Evolutionary conservation across 2,888 invertebrate genomes (phyloP), one percentile per base, ranked within the genome.

Genomic region (Papilio elwesi): DNA sequence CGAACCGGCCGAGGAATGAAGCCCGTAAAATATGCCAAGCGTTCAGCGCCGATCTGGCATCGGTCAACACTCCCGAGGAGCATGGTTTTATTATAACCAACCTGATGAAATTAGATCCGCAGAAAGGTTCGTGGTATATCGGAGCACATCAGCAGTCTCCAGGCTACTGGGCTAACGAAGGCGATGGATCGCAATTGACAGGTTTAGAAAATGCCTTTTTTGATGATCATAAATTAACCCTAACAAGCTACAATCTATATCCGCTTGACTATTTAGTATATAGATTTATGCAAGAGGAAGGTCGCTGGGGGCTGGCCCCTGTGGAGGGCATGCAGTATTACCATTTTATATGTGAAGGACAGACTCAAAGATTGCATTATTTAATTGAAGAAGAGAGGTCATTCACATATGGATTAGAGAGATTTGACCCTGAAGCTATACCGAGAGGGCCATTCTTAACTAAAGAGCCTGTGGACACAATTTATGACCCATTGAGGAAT

Each of bases 361-460:
- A 96, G 79, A 95, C 97, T n/a, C 94, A 95, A 75, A 94, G 95
- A 77, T 91, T 98, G 74, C 95, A 96, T 77, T 96, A 96, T 84
- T 88, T 97, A 63, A 94, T 96, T 68, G 95, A 95, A 79, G 97
- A 97, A 81, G 96, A 96, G 78, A 95, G 98, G 67, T 96, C 96
- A 57, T 97, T 97, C 84, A 96, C 97, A 59, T 99, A 98, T 90
- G 98, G 98, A 0, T 87, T 98, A 68, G 96, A 97, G 83, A 95
- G 98, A 62, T 95, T 94, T 77, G 97, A 99, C 87, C 96, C 97
- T 0, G 95, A 96, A 74, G 95, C 96, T 81, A 96, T 99, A 78
- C 98, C 98, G 0, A 94, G 96, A 78, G 99, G 99, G 0, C 99
- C 99, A 6, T 97, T 95, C 83, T 98, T 99, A 84, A 96, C 97